phyloP scores from a whole-genome alignment of 2,113 vertebrate species.

The Tursiops truncatus region DNA sequence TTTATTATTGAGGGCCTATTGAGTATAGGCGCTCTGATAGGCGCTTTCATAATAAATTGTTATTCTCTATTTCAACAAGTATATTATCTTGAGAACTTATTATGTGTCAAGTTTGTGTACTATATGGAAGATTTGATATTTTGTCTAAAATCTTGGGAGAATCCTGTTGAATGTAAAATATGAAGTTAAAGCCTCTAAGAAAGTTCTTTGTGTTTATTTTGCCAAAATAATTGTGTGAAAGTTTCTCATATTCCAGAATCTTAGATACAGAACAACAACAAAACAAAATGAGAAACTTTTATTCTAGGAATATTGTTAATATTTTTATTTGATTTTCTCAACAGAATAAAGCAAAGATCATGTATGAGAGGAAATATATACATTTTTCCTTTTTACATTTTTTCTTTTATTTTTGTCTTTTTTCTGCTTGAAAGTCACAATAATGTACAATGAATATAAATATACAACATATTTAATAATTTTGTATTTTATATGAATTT shows the following conservation, averaged over 20 bases:
- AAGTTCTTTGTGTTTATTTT: conserved; percentile 28
- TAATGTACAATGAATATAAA: neutral
- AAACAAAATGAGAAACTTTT: neutral
- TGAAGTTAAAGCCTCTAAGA: neutral
- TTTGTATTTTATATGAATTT: neutral
- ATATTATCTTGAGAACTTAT: neutral
- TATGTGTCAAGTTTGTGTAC: neutral
- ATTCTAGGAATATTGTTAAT: neutral
- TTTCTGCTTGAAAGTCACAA: neutral
- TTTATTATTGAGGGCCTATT: neutral
- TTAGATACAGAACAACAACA: neutral
- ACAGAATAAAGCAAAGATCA: too few relatives aligned
- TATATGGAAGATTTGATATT: neutral
- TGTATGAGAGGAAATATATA: too few relatives aligned
- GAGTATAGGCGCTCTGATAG: neutral
- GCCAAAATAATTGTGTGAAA: neutral
- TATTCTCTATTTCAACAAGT: neutral
- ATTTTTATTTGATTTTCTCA: neutral
- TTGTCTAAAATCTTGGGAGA: neutral
- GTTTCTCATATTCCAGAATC: neutral
- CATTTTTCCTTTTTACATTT: neutral
- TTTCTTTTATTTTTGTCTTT: neutral
- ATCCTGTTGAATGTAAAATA: neutral
- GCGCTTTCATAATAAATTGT: neutral
- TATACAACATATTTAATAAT: neutral